Base-by-base conservation (phyloP, 2,888 invertebrate genomes). In the Acrobasis consociella region DNA sequence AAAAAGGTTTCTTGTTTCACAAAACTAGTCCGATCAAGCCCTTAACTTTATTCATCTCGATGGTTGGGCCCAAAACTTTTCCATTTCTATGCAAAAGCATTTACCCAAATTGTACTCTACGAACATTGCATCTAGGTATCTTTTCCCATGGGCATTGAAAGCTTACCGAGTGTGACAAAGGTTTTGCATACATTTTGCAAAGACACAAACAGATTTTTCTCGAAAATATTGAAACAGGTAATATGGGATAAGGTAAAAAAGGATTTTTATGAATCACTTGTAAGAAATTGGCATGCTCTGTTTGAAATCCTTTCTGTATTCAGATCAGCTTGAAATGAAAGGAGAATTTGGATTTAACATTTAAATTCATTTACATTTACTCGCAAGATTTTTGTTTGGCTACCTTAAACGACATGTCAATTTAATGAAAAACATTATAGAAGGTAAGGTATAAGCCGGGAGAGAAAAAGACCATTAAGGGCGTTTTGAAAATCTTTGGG, bases 11-110 rank as follows among this genome's bases (percentile, higher is more conserved):
- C 16, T 55, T 16, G 55, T 55, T 55, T 39, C 39, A 2, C 39
- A 39, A 55, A 55, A 16, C 55, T 39, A n/a, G 16, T 16, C 16
- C 39, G 16, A 31, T 55, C 38, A 55, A 55, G 9, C 9, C 15
- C 16, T 55, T 39, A 55, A 55, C 55, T 55, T 55, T 55, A 39
- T 55, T 39, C 55, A 39, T 55, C 55, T 11, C 15, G 39, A 55
- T 39, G 16, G 53, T 53, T 16, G 39, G 39, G 39, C 55, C 16
- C 16, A 15, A 39, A 55, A 39, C 55, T 55, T 55, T 55, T 15
- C 16, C n/a, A 9, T 38, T 38, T 9, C 53, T 13, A 2, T 10
- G 46, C 13, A 46, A n/a, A 46, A 46, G 13, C 13, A n/a, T 46
- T 42, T 37, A 38, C 1, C 8, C 11, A 52, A 52, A 52, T 52